Conservation (phyloP, 2,888 invertebrate species). For the Drosophila paramelanica region DNA sequence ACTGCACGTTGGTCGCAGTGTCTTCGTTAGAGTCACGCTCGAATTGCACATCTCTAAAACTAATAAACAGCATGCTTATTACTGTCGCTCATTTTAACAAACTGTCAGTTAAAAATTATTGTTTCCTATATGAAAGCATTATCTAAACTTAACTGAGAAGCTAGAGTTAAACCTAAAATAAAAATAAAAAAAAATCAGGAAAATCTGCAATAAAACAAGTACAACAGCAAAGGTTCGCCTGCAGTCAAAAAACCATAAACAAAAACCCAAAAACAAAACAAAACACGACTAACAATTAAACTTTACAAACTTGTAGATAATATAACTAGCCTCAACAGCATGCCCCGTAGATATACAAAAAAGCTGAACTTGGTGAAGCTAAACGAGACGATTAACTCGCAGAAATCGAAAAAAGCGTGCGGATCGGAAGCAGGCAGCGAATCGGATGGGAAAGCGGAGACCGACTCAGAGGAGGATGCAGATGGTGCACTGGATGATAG, state of each 20-base stretch:
- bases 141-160: not conserved
- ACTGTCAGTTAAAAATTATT: conserved; percentile 6
- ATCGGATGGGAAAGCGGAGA: not conserved
- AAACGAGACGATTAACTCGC: conserved; percentile 4
- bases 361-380: conserved; percentile 12
- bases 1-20: not conserved
- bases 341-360: conserved; percentile 17
- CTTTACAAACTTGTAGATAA: not conserved
- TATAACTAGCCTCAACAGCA: not conserved
- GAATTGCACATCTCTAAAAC: conserved; percentile 15
- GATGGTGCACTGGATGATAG: not conserved
- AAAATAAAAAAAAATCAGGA: no score
- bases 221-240: not conserved
- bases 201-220: not conserved
- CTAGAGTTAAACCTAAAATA: not conserved
- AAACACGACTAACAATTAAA: conserved; percentile 6
- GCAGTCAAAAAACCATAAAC: not conserved
- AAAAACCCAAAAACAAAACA: conserved; percentile 1
- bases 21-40: not conserved
- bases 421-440: not conserved
- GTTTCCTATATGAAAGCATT: conserved; percentile 1
- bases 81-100: conserved; percentile 14
- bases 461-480: not conserved
- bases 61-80: conserved; percentile 10
- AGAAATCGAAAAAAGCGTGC: not conserved